Conservation (phyloP, 2,888 invertebrate species). For the Drosophila prostipennis region DNA sequence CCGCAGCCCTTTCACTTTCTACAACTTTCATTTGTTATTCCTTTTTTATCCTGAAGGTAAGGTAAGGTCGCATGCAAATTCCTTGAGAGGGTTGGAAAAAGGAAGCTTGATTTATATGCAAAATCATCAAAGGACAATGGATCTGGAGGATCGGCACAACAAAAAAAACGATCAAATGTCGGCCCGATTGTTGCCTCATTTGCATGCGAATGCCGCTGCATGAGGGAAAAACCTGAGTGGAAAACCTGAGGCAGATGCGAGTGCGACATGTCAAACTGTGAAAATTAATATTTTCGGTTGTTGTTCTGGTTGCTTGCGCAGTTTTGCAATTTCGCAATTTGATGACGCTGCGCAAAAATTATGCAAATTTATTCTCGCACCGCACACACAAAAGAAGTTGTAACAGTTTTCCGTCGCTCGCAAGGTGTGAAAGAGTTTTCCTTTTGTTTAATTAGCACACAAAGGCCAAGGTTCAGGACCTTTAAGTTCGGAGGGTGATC, state of each 20-base stretch:
- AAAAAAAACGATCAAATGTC: constrained; percentile 78
- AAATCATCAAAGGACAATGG: constrained; percentile 49
- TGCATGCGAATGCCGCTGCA: constrained; percentile 72
- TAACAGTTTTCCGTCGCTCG: constrained; percentile 53
- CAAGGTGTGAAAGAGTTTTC: constrained; percentile 74
- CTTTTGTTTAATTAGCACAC: constrained; percentile 73
- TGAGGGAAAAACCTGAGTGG: constrained; percentile 20
- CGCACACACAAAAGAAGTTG: constrained; percentile 66
- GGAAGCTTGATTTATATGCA: constrained; percentile 77
- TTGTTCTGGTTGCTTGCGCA: constrained; percentile 57
- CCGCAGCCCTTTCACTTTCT: constrained; percentile 44
- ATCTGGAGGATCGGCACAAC: constrained; percentile 40
- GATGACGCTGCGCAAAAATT: constrained; percentile 69
- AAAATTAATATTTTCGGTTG: constrained; percentile 81
- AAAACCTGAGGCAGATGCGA: constrained; percentile 38
- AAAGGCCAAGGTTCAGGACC: constrained; percentile 49
- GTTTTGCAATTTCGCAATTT: constrained; percentile 44
- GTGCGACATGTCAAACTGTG: constrained; percentile 76
- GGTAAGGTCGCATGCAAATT: constrained; percentile 68
- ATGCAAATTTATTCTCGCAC: constrained; percentile 73
- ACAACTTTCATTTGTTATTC: constrained; percentile 4
- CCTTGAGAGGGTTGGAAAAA: constrained; percentile 71
- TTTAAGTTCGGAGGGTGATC: constrained; percentile 13
- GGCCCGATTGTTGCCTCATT: constrained; percentile 73
- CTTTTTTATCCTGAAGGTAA: constrained; percentile 21